Percentiles rank a stretch among this genome's conserved stretches.
phyloP scores from a whole-genome alignment of 37 sponge, comb jelly and placozoan species.

The Geodia barretti region DNA sequence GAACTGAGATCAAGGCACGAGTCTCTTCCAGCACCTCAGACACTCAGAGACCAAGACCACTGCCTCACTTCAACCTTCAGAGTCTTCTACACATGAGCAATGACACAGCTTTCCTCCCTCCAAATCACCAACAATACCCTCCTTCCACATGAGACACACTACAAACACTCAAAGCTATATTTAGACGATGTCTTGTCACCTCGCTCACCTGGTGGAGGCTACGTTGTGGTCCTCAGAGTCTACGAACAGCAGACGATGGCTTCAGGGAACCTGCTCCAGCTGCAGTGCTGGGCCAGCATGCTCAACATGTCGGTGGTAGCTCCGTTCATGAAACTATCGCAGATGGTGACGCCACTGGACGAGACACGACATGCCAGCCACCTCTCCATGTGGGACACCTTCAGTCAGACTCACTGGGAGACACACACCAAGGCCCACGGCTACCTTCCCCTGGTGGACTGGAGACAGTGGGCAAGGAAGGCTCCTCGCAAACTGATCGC shows the following conservation, averaged over 20 bases:
- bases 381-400: conserved; percentile 28
- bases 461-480: conserved; percentile 14
- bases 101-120: not conserved
- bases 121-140: too few species aligned
- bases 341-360: conserved; percentile 5
- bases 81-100: not conserved
- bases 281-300: conserved; percentile 64
- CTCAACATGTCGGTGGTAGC: conserved; percentile 24
- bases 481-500: conserved; percentile 51
- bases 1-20: too few species aligned
- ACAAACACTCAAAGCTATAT: not conserved
- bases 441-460: conserved; percentile 32
- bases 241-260: conserved; percentile 52
- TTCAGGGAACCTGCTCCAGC: conserved; percentile 36
- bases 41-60: not conserved
- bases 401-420: conserved; percentile 24
- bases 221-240: conserved; percentile 17
- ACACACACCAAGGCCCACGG: not conserved
- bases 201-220: not conserved
- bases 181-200: not conserved
- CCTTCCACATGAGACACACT: not conserved
- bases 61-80: not conserved
- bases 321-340: conserved; percentile 31
- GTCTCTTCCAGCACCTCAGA: not conserved
- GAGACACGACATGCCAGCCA: not conserved